Conservation (phyloP, 2,797 vertebrate genomes). For the Propithecus perrieri region DNA sequence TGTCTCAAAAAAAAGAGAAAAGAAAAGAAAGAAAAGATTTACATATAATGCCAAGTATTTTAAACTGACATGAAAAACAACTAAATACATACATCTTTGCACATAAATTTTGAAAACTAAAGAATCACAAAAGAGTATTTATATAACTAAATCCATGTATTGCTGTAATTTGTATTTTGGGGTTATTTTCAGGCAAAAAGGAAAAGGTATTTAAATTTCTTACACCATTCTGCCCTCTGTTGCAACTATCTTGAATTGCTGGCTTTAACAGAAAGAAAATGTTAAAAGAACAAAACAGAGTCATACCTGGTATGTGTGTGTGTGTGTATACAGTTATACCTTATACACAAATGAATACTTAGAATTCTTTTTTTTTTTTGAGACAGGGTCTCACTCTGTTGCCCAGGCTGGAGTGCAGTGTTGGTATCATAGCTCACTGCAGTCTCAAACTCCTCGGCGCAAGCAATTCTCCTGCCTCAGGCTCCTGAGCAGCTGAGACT, state of each 20-base stretch:
- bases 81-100: neutral
- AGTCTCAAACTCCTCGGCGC: no score
- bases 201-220: slow-evolving; percentile 11
- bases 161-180: neutral
- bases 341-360: neutral
- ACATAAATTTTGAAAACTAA: neutral
- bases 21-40: no score
- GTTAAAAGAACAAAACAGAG: neutral
- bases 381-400: no score
- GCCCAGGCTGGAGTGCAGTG: no score
- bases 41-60: neutral
- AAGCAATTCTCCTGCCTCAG: no score
- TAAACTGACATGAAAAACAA: slow-evolving; percentile 1
- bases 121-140: neutral
- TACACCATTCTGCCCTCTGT: slow-evolving; percentile 67
- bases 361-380: no score
- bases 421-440: no score
- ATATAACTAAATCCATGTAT: neutral
- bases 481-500: no score
- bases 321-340: neutral
- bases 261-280: neutral
- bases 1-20: no score
- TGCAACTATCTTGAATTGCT: slow-evolving; percentile 57
- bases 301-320: no score
- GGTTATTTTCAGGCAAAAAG: neutral